phyloP scores from a whole-genome alignment of 1,140 invertebrate species.

The Wasmannia auropunctata region DNA sequence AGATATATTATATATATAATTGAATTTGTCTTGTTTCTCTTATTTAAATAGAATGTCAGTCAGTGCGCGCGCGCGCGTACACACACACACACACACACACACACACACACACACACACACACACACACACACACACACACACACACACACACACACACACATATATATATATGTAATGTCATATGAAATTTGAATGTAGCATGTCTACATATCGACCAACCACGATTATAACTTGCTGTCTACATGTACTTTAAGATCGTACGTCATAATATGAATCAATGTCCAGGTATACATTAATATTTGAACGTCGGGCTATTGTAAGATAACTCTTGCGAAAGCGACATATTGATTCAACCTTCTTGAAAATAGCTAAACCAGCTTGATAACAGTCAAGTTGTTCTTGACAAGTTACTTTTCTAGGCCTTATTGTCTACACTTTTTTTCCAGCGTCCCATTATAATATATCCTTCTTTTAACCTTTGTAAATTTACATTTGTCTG shows the following conservation, averaged over 20 bases:
- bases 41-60: no score
- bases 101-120: no score
- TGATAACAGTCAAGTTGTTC: conserved; percentile 19
- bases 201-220: conserved; percentile 41
- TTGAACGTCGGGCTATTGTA: conserved; percentile 33
- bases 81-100: no score
- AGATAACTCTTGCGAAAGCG: conserved; percentile 47
- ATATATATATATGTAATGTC: conserved; percentile 46
- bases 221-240: conserved; percentile 47
- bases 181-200: conserved; percentile 38
- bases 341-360: conserved; percentile 55
- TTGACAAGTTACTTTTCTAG: neutral
- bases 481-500: neutral
- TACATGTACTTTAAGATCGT: conserved; percentile 37
- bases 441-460: neutral
- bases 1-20: no score
- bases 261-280: conserved; percentile 60
- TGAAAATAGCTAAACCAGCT: conserved; percentile 49
- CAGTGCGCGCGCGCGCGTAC: no score
- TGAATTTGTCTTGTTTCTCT: no score
- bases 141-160: no score
- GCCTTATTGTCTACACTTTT: neutral
- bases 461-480: neutral
- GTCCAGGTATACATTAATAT: conserved; percentile 18
- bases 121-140: no score